A percentile compares a stretch with the other conserved stretches of the same genome.
Evolutionary conservation across 2,888 invertebrate species (phyloP).

Genomic region (Brenthis hecate): DNA sequence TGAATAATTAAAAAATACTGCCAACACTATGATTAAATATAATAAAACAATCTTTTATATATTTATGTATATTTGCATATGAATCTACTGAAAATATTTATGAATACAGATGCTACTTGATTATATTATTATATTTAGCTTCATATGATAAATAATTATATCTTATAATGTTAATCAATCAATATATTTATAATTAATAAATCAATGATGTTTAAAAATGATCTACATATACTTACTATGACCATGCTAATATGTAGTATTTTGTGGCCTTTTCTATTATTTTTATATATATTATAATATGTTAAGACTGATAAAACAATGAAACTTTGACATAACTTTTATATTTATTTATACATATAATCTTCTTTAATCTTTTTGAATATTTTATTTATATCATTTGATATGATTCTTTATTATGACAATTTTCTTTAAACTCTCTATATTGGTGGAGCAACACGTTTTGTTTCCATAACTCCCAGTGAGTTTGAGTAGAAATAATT

Average conservation of each 20-base stretch:
- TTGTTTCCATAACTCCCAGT: slow-evolving; percentile 11
- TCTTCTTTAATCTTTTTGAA: slow-evolving; percentile 20
- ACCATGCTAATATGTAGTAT: slow-evolving; percentile 11
- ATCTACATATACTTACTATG: neutral
- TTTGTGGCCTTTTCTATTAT: slow-evolving; percentile 34
- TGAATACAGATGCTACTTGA: too few relatives aligned
- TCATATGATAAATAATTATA: too few relatives aligned
- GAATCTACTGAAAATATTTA: neutral
- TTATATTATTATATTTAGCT: too few relatives aligned
- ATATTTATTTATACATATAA: slow-evolving; percentile 26
- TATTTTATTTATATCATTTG: slow-evolving; percentile 32
- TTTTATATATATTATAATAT: slow-evolving; percentile 23
- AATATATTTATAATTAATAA: slow-evolving; percentile 17
- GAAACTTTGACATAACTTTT: slow-evolving; percentile 34
- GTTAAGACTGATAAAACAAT: slow-evolving; percentile 33
- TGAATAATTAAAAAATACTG: slow-evolving; percentile 13
- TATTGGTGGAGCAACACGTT: neutral
- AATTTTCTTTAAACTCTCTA: slow-evolving; percentile 12
- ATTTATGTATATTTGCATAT: slow-evolving; percentile 5
- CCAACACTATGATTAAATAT: slow-evolving; percentile 4
- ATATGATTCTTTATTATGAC: slow-evolving; percentile 26
- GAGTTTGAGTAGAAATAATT: slow-evolving; percentile 6
- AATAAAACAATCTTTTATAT: neutral
- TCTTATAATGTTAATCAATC: neutral
- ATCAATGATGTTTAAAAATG: neutral